These are phyloP conservation scores for Apotomis capreana DNA, from an alignment of 2,888 invertebrate species.

Conservation along the genomic window DNA sequence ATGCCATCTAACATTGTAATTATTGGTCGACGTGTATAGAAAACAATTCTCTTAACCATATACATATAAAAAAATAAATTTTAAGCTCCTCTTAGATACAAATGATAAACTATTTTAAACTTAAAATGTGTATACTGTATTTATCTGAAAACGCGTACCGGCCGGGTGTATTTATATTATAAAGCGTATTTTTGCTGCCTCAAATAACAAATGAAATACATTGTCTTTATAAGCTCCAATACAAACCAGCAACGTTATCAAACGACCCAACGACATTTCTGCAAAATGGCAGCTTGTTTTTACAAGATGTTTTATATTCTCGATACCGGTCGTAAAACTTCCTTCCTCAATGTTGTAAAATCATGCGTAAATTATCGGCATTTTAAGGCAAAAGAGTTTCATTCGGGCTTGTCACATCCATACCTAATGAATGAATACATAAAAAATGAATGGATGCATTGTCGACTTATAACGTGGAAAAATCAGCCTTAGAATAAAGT, in stretches of 20 bases:
- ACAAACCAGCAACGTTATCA: conserved; percentile 13
- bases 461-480: neutral
- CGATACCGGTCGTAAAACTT: conserved; percentile 37
- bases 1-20: too few species aligned
- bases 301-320: conserved; percentile 29
- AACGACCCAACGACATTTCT: conserved; percentile 5
- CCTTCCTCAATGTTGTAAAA: conserved; percentile 38
- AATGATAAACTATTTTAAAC: too few species aligned
- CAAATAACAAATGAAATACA: conserved; percentile 21
- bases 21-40: too few species aligned
- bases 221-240: conserved; percentile 1
- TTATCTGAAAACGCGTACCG: too few species aligned
- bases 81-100: too few species aligned
- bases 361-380: conserved; percentile 45
- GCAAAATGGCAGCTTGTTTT: conserved; percentile 24
- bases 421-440: conserved; percentile 54
- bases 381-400: conserved; percentile 47
- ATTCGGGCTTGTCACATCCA: conserved; percentile 46
- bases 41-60: too few species aligned
- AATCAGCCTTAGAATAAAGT: neutral
- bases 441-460: conserved; percentile 40
- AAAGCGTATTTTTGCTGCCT: neutral
- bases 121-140: too few species aligned
- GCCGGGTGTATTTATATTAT: neutral
- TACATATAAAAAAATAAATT: too few species aligned